Evolutionary conservation across 2,113 vertebrate species (phyloP).

Genomic region (Gila orcuttii): DNA sequence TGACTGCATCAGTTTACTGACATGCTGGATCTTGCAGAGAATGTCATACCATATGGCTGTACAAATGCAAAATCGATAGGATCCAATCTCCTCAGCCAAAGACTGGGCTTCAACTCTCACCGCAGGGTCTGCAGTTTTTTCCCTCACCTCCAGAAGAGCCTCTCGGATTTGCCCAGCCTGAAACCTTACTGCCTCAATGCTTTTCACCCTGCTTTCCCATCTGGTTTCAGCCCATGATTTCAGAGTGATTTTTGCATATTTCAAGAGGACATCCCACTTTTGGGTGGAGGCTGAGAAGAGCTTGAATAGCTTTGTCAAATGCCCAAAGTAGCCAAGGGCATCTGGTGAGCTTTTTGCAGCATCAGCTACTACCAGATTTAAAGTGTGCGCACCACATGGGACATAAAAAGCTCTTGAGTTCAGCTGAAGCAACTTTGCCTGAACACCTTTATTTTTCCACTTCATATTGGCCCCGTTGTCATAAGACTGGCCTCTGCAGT

Average conservation of each 20-base stretch:
- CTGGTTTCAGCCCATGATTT: constrained; percentile 49
- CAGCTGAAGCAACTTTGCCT: constrained; percentile 36
- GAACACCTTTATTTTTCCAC: not conserved
- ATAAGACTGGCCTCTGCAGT: too few relatives aligned
- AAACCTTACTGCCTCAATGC: constrained; percentile 43
- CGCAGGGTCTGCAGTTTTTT: constrained; percentile 39
- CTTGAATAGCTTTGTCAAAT: constrained; percentile 20
- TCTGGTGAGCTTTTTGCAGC: constrained; percentile 47
- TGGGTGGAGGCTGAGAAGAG: constrained; percentile 51
- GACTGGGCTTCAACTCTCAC: constrained; percentile 49
- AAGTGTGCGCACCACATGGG: constrained; percentile 49
- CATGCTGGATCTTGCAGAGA: constrained; percentile 29
- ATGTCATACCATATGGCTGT: constrained; percentile 56
- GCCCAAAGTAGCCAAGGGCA: constrained; percentile 45
- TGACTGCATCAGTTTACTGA: constrained; percentile 41
- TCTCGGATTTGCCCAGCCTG: constrained; percentile 35
- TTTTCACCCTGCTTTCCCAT: constrained; percentile 54
- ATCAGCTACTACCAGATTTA: constrained; percentile 50
- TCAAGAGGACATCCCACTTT: constrained; percentile 39
- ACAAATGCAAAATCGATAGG: constrained; percentile 50
- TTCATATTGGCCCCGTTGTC: too few relatives aligned
- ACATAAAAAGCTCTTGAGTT: constrained; percentile 46
- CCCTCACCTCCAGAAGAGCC: constrained; percentile 48
- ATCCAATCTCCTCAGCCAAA: constrained; percentile 57
- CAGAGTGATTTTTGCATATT: constrained; percentile 36